Evolutionary conservation across 2,888 invertebrate species (phyloP).

Genomic region (Pterostichus madidus): DNA sequence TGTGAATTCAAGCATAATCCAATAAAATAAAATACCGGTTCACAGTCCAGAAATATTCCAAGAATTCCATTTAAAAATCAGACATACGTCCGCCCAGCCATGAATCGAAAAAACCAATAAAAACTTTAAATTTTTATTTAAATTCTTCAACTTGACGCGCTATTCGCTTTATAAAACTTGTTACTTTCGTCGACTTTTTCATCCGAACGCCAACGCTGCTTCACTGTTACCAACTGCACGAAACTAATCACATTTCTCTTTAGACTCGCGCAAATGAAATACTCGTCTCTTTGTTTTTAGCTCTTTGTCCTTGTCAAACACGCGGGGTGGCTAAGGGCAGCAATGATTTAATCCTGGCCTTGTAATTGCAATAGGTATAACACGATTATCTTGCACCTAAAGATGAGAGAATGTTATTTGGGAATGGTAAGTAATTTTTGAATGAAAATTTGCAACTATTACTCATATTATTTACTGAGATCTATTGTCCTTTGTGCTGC

Average conservation of each 20-base stretch:
- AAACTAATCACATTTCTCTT: constrained; percentile 54
- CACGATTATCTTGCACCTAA: constrained; percentile 11
- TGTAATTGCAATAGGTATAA: constrained; percentile 48
- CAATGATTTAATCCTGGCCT: constrained; percentile 41
- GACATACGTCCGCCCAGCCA: constrained; percentile 9
- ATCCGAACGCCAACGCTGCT: background rate
- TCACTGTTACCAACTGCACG: constrained; percentile 12
- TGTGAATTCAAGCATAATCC: background rate
- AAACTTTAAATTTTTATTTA: constrained; percentile 53
- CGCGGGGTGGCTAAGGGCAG: background rate
- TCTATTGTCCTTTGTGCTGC: too few relatives aligned
- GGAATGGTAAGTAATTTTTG: background rate
- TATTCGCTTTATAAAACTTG: constrained; percentile 38
- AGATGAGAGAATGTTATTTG: background rate
- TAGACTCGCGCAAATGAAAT: constrained; percentile 46
- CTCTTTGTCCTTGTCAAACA: constrained; percentile 37
- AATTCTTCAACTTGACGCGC: constrained; percentile 36
- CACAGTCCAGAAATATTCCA: constrained; percentile 2
- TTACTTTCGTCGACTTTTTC: constrained; percentile 21
- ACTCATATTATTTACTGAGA: background rate
- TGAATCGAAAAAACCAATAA: constrained; percentile 41
- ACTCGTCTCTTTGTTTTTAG: constrained; percentile 35
- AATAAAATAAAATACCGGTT: background rate
- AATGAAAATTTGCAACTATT: constrained; percentile 1
- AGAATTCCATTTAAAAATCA: constrained; percentile 29